These are phyloP conservation scores for Steatocranus sp. DNA, from an alignment of 2,797 vertebrate species.

Conservation along the genomic window DNA sequence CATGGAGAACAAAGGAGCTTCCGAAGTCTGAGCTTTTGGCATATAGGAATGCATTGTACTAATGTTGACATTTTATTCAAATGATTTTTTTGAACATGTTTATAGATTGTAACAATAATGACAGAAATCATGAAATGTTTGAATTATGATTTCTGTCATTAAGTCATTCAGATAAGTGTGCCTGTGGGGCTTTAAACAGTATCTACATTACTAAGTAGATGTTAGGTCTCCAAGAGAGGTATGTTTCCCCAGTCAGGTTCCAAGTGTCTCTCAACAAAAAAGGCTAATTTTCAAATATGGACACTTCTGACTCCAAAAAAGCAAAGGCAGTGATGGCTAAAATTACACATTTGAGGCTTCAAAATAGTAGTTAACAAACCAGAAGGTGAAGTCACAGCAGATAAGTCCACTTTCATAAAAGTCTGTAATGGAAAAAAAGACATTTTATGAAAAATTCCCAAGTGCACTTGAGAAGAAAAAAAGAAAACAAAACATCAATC, in stretches of 20 bases:
- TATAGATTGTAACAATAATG: not conserved
- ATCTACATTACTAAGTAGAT: not conserved
- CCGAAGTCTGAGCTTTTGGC: not conserved
- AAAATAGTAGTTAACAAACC: not conserved
- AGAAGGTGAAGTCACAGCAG: not conserved
- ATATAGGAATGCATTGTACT: not conserved
- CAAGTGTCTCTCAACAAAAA: not conserved
- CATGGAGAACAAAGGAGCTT: not conserved
- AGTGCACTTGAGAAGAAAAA: not conserved
- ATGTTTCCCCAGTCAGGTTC: not conserved
- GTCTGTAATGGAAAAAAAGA: not conserved
- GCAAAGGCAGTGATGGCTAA: not conserved
- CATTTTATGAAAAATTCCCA: not conserved
- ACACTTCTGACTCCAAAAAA: not conserved
- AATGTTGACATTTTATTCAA: not conserved
- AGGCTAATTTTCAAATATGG: not conserved
- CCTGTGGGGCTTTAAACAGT: not conserved
- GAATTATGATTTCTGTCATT: not conserved
- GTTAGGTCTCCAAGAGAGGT: not conserved
- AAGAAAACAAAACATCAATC: not conserved
- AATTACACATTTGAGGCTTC: not conserved
- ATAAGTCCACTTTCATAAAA: not conserved
- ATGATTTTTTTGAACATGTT: not conserved
- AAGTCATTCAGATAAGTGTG: not conserved
- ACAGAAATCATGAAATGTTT: not conserved